These are phyloP conservation scores for Prionchulus punctatus DNA, from an alignment of 2,888 invertebrate genomes.

Conservation along the genomic window DNA sequence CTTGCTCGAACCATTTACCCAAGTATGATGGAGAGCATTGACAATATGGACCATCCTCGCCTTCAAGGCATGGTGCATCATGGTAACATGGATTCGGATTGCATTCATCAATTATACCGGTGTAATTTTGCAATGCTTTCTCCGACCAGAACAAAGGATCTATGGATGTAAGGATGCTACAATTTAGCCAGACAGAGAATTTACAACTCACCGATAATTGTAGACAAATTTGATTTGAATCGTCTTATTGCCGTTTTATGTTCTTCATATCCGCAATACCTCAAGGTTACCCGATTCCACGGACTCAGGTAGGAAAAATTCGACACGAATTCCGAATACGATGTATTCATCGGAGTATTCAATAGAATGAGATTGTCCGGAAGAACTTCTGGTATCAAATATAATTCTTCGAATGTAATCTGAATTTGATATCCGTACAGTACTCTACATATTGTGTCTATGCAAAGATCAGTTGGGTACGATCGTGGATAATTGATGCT, in stretches of 20 bases:
- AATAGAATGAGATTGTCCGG: no score
- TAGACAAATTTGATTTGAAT: no score
- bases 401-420: not conserved
- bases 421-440: not conserved
- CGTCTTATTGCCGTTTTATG: no score
- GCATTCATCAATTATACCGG: not conserved
- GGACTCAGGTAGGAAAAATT: no score
- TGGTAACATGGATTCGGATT: not conserved
- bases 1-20: not conserved
- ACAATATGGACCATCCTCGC: not conserved
- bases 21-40: not conserved
- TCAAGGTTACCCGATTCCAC: no score
- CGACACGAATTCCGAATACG: no score
- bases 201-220: no score
- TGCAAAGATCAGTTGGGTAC: not conserved
- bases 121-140: not conserved
- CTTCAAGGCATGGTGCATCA: not conserved
- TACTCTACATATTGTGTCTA: not conserved
- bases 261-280: no score
- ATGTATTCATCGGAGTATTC: no score
- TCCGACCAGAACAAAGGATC: not conserved
- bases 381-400: no score
- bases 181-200: no score
- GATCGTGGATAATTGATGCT: not conserved
- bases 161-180: not conserved